Percentiles rank a stretch among this genome's conserved stretches.
Conservation (phyloP, 2,113 vertebrate genomes). For the Syrmaticus mikado region DNA sequence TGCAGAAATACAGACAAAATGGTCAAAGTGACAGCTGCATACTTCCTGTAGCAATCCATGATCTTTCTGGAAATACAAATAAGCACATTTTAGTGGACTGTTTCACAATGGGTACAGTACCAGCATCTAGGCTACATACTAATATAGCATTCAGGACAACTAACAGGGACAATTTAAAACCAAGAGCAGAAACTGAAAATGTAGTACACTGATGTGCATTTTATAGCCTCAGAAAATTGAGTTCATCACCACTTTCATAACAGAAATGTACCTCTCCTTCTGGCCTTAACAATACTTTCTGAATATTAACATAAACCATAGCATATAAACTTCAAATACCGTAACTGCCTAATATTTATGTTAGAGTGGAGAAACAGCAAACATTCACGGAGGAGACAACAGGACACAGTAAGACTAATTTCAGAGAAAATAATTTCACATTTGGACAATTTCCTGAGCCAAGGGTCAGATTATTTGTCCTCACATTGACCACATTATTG, state of each 20-base stretch:
- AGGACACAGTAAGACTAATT: background rate
- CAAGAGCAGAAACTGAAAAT: background rate
- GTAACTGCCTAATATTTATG: background rate
- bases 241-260: background rate
- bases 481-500: background rate
- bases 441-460: background rate
- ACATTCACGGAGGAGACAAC: background rate
- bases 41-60: conserved; percentile 85
- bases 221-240: background rate
- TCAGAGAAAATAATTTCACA: background rate
- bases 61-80: conserved; percentile 64
- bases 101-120: background rate
- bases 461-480: background rate
- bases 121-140: background rate
- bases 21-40: conserved; percentile 80
- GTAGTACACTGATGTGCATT: background rate
- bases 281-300: background rate
- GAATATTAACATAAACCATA: background rate
- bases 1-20: conserved; percentile 84
- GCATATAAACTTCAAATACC: background rate
- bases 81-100: background rate
- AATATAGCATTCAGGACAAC: background rate
- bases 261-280: background rate
- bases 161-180: background rate
- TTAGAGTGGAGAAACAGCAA: background rate